These are phyloP conservation scores for Dendroctonus valens DNA, from an alignment of 1,140 invertebrate species.

Conservation along the genomic window DNA sequence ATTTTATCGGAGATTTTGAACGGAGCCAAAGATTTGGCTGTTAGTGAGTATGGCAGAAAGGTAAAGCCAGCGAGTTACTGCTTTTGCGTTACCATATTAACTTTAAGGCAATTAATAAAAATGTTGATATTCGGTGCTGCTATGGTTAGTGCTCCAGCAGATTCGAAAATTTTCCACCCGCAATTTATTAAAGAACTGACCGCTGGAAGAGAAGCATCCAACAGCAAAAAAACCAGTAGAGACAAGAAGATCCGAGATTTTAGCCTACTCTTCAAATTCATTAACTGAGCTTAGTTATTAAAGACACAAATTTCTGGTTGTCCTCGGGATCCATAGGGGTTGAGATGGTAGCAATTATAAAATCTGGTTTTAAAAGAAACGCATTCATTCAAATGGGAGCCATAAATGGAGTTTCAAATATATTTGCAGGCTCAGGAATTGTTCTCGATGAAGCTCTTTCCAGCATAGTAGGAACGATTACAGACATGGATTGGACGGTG, in stretches of 20 bases:
- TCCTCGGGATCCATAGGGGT: too few relatives aligned
- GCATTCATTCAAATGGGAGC: too few relatives aligned
- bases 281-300: too few relatives aligned
- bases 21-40: constrained; percentile 68
- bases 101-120: background rate
- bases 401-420: too few relatives aligned
- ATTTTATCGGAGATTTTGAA: constrained; percentile 73
- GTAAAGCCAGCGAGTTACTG: constrained; percentile 48
- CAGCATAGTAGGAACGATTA: too few relatives aligned
- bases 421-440: too few relatives aligned
- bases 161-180: constrained; percentile 74
- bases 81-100: background rate
- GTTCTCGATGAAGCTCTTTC: too few relatives aligned
- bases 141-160: constrained; percentile 83
- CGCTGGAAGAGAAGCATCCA: constrained; percentile 67
- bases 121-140: constrained; percentile 54
- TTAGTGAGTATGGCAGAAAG: constrained; percentile 71
- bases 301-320: too few relatives aligned
- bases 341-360: too few relatives aligned
- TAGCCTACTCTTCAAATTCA: too few relatives aligned
- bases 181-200: constrained; percentile 67
- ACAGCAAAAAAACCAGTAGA: constrained; percentile 79
- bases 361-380: too few relatives aligned
- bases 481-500: too few relatives aligned
- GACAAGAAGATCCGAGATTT: constrained; percentile 70